A percentile compares a stretch with the other conserved stretches of the same genome.
phyloP scores from a whole-genome alignment of 2,113 vertebrate species.

The Pavo muticus region DNA sequence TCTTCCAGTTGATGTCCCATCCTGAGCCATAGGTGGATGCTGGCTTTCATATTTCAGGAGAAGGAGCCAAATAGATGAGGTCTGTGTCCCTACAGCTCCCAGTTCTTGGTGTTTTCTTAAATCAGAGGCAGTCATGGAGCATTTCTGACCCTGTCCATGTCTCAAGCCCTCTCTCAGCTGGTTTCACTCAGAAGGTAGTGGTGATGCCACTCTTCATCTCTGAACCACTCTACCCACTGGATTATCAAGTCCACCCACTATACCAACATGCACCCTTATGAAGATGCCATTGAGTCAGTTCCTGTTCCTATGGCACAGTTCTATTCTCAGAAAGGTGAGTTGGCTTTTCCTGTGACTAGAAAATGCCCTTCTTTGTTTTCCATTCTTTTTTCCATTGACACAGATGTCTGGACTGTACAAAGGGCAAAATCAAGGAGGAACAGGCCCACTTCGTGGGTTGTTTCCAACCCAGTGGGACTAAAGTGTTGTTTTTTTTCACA shows the following conservation, averaged over 20 bases:
- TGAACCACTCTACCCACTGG: background rate
- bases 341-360: background rate
- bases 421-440: conserved; percentile 52
- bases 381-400: conserved; percentile 33
- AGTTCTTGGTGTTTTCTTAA: background rate
- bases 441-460: conserved; percentile 27
- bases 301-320: conserved; percentile 38
- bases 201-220: conserved; percentile 5
- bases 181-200: background rate
- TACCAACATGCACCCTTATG: background rate
- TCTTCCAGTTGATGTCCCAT: background rate
- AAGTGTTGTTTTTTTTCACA: background rate
- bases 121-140: background rate
- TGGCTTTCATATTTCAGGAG: background rate
- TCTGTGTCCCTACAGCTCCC: fast-evolving
- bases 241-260: background rate
- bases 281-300: conserved; percentile 40
- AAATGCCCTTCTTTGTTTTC: conserved; percentile 28
- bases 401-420: conserved; percentile 43
- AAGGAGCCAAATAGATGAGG: background rate
- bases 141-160: fast-evolving
- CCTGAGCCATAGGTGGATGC: background rate
- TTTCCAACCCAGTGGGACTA: conserved; percentile 38
- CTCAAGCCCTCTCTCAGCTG: background rate
- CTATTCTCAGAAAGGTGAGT: conserved; percentile 42